Base-by-base conservation (phyloP, 23 tunicate genomes). In the Ascidia mentula region DNA sequence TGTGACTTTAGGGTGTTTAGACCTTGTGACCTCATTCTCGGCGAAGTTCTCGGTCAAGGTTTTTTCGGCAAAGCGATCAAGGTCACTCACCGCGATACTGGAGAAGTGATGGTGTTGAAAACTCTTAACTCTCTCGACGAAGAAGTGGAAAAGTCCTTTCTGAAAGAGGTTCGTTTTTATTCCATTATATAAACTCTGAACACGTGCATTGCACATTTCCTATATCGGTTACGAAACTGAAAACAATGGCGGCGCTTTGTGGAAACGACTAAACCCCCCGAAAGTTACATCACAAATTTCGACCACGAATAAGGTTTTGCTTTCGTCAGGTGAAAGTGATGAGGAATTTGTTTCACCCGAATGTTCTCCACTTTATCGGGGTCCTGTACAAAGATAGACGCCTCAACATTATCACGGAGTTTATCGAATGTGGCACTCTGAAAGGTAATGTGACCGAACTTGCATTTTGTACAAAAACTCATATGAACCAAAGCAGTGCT, bases 21-120 rank as follows among this genome's bases (percentile, higher is more conserved):
- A 13, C 89, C 95, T 15, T 89, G 91, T 78, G 99, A 95, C 36
- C 88, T 95, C 32, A 85, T 89, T 18, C 82, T 53, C 18, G 99
- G 99, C 20, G 91, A 95, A 59, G 90, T 83, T 3, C 83, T 95
- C 34, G 99, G 99, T 4, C 82, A 81, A 7, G 99, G 99, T 6
- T 95, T 95, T 46, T 95, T 95, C 72, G 99, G 96, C n/a, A 75
- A 40, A 30, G 99, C 96, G 40, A 89, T 89, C 75, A 95, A 95
- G 69, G 99, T 89, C 17, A 95, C 99, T n/a, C 99, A 89, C 38
- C 79, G 96, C 15, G 99, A 95, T 38, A 89, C 99, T 0, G 90
- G 95, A 6, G 99, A 95, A 86, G 92, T 95, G 38, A 95, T 95
- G 99, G 99, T 95, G 45, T 65, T 95, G 26, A 95, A 95, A 65